Base-by-base conservation (phyloP, 2,888 invertebrate species). In the Conus canariensis region DNA sequence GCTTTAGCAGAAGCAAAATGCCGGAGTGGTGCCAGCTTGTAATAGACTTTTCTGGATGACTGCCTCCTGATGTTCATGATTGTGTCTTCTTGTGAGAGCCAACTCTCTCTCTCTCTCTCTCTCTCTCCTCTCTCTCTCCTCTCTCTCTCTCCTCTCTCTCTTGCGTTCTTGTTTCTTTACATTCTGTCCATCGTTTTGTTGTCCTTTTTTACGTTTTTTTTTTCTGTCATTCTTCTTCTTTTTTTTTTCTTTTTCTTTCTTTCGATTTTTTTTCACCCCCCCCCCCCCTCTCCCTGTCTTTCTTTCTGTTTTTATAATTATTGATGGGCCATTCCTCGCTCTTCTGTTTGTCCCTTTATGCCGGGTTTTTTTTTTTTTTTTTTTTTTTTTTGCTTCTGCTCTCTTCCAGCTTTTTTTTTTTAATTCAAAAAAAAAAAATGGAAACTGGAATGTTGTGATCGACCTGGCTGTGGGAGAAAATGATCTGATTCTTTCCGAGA, bases 1-100 rank as follows among this genome's bases (percentile, higher is more conserved):
- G 87, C 67, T 87, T 67, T 67, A 87, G 70, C 87, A 16, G 12
- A n/a, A 19, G 87, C 77, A 67, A 30, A 87, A 87, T 64, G 64
- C 25, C 30, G 22, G 67, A 67, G 67, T 45, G 67, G 6, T 70
- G 87, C 87, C 87, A 87, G 19, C 45, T 30, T 25, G 87, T 87
- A 87, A 87, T 70, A 87, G 87, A 87, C 45, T 87, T 30, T 67
- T 70, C 64, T 30, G 87, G 19, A 2, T 70, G 45, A 22, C 16
- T 87, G 60, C 56, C 58, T 83, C 80, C 80, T 70, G 70, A 70
- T 70, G 70, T 70, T 70, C 70, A 70, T 22, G 70, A 70, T 70
- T 70, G 70, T 19, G 70, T 70, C 70, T 70, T 70, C 22, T 22
- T 16, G 16, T 70, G 70, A 22, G 16, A 16, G 22, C 70, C 0